Evolutionary conservation across 2,113 vertebrate genomes (phyloP), one percentile per base, ranked within the genome.

Genomic region (Gallinago media): DNA sequence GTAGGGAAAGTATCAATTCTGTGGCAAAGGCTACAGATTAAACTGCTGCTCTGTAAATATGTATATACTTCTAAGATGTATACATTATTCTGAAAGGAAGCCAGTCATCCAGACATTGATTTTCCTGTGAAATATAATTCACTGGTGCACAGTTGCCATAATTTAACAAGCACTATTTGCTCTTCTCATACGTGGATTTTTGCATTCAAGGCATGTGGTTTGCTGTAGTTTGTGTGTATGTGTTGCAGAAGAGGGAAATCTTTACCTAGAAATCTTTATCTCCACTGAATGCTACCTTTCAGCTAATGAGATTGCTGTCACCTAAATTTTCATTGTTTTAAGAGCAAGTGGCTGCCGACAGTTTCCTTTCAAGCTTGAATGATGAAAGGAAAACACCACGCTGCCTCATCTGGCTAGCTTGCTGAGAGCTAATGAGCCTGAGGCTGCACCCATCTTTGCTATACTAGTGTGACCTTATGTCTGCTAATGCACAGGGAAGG

Each of bases 241-340:
- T 58, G 49, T 19, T 79, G 65, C 92, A 89, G 89, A 91, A 86
- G 81, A 89, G 49, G 67, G 36, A 96, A 94, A 62, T 94, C 90
- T 97, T 92, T 96, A 92, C 95, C 91, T 95, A 94, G 88, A 96
- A 97, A 97, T 88, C 92, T 97, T 97, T 92, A 95, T 96, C 97
- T 98, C 76, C 66, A 5, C 77, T 78, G 85, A 97, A 90, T 63
- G 73, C 58, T 88, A 92, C 96, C 92, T 96, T 96, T 94, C 95
- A 97, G 96, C 96, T 98, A 98, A 98, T 97, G 98, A 98, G 98
- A 98, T 92, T 62, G 71, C 97, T 97, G 98, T 98, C 98, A 98
- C 97, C 98, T 98, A 98, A 98, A 98, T 98, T 98, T 98, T 98
- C 98, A 98, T 98, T 98, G 98, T 98, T 98, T 98, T 98, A 98